These are phyloP conservation scores for Fulica atra DNA, from an alignment of 2,113 vertebrate genomes.

Conservation along the genomic window DNA sequence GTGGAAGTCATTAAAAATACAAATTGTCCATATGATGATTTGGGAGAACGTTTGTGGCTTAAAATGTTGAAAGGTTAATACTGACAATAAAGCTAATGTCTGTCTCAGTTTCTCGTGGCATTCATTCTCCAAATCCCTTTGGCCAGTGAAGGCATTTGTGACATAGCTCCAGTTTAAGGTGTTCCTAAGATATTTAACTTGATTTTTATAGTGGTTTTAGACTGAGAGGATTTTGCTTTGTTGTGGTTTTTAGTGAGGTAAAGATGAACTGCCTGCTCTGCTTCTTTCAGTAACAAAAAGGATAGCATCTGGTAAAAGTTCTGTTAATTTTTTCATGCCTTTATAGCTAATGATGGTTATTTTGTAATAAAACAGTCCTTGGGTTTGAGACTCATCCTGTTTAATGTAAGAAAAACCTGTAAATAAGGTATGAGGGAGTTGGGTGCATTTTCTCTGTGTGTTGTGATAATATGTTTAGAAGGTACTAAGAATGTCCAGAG, in stretches of 20 bases:
- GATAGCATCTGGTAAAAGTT: not conserved
- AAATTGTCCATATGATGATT: not conserved
- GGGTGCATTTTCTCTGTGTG: not conserved
- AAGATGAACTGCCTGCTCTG: not conserved
- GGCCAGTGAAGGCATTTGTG: not conserved
- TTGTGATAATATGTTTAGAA: not conserved
- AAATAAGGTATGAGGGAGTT: not conserved
- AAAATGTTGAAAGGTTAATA: not conserved
- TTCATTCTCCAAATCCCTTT: not conserved
- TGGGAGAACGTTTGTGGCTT: not conserved
- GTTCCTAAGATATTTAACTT: not conserved
- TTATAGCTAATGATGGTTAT: not conserved
- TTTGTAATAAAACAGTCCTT: not conserved
- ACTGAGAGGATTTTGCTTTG: not conserved
- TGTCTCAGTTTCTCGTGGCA: not conserved
- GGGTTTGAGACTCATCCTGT: not conserved
- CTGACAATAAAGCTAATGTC: not conserved
- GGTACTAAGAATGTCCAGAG: not conserved
- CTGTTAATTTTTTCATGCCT: not conserved
- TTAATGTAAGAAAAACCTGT: not conserved
- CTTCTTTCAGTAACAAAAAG: not conserved
- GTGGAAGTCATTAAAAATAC: slow-evolving; percentile 2
- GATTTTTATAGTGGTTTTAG: not conserved
- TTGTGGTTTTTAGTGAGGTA: not conserved
- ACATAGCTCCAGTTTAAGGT: not conserved